phyloP scores from a whole-genome alignment of 2,113 vertebrate species.

The Bubo scandiacus region DNA sequence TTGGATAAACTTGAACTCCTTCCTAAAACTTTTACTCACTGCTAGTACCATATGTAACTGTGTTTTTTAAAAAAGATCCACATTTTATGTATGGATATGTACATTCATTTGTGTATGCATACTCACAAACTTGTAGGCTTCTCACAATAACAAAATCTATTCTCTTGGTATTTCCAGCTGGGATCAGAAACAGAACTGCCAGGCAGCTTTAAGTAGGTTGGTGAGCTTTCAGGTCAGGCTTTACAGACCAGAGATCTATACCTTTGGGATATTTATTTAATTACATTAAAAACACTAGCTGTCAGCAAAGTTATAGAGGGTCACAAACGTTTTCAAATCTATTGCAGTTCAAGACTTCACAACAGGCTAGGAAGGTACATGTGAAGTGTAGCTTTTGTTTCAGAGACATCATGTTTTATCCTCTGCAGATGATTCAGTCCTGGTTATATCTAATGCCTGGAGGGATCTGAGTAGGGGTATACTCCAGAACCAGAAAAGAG shows the following conservation, averaged over 20 bases:
- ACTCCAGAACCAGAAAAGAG: neutral
- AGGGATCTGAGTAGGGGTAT: neutral
- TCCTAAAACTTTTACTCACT: neutral
- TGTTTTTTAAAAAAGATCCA: neutral
- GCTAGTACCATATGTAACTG: neutral
- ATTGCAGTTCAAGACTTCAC: neutral
- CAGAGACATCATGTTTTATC: neutral
- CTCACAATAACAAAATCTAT: neutral
- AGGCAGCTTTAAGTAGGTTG: neutral
- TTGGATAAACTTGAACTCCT: neutral
- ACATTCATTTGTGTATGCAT: fast-evolving
- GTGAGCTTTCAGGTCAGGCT: neutral
- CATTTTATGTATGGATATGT: neutral
- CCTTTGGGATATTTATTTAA: neutral
- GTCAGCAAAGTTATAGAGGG: neutral
- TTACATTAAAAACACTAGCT: neutral
- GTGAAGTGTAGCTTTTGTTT: neutral
- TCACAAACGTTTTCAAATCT: neutral
- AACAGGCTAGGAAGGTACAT: neutral
- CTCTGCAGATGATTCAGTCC: neutral
- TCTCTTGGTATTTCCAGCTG: neutral
- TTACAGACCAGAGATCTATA: neutral
- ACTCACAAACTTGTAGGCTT: neutral
- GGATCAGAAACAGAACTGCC: neutral
- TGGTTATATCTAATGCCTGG: neutral